Conservation (phyloP, 2,888 invertebrate genomes). For the Galeopsomyia nigrocyanea region DNA sequence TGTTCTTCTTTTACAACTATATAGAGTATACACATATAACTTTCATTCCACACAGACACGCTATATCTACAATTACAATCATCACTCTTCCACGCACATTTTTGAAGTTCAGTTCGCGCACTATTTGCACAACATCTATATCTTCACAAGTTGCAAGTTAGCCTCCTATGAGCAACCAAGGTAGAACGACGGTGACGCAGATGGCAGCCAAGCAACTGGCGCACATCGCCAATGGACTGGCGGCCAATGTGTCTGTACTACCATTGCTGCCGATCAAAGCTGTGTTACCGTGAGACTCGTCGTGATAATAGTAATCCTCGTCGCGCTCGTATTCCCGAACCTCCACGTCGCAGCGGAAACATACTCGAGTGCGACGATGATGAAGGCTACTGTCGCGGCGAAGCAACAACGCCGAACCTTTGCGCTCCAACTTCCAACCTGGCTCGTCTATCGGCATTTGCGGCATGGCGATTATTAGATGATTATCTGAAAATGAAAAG, state of each 20-base stretch:
- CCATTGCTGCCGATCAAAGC: no score
- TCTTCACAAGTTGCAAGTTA: slow-evolving; percentile 46
- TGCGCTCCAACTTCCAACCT: slow-evolving; percentile 65
- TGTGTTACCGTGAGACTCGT: slow-evolving; percentile 56
- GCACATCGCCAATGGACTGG: slow-evolving; percentile 69
- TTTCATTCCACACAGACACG: no score
- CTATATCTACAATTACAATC: no score
- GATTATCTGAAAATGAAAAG: no score
- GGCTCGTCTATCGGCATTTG: slow-evolving; percentile 64
- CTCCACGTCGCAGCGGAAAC: slow-evolving; percentile 72
- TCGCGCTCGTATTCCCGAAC: slow-evolving; percentile 70
- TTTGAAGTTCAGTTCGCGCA: no score
- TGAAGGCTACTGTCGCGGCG: slow-evolving; percentile 57
- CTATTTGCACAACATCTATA: neutral
- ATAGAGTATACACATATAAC: no score
- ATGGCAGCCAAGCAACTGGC: slow-evolving; percentile 71
- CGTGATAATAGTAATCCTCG: slow-evolving; percentile 32
- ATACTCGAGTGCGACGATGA: slow-evolving; percentile 62
- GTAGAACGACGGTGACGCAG: slow-evolving; percentile 70
- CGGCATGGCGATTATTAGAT: slow-evolving; percentile 51
- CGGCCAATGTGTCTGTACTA: slow-evolving; percentile 46
- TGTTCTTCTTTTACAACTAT: no score
- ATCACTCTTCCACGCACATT: no score
- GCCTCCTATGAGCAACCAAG: slow-evolving; percentile 70
- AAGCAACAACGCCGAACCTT: slow-evolving; percentile 63